These are phyloP conservation scores for Eueremaeus valkanovi DNA, from an alignment of 2,888 invertebrate species.

Conservation along the genomic window DNA sequence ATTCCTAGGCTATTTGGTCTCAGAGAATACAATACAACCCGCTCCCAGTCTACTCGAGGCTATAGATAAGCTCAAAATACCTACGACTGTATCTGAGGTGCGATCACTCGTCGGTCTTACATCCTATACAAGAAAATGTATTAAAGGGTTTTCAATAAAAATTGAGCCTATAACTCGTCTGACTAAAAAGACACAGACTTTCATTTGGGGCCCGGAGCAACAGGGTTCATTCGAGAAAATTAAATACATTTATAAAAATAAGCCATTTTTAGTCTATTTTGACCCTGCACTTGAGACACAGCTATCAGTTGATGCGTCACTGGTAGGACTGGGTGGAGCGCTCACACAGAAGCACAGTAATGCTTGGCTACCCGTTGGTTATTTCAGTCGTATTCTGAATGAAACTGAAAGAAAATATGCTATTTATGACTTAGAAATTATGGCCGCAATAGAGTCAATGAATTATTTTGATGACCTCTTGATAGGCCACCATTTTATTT, in stretches of 20 bases:
- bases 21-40: neutral
- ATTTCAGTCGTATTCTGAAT: neutral
- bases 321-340: neutral
- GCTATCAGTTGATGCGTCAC: neutral
- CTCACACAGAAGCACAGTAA: neutral
- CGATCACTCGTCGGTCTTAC: neutral
- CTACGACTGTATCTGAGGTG: neutral
- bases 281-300: neutral
- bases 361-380: neutral
- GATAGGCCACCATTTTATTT: neutral
- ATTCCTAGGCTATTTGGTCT: neutral
- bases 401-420: neutral
- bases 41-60: neutral
- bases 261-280: neutral
- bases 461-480: constrained; percentile 6
- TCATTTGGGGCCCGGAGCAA: constrained; percentile 4
- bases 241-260: neutral
- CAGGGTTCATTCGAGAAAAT: neutral
- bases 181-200: neutral
- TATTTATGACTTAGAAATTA: neutral
- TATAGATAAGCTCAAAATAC: neutral
- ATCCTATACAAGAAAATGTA: neutral
- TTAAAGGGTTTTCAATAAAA: constrained; percentile 1
- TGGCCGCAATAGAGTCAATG: constrained; percentile 4
- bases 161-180: neutral